Evolutionary conservation across 2,888 invertebrate genomes (phyloP).

Genomic region (Bedellia somnulentella): DNA sequence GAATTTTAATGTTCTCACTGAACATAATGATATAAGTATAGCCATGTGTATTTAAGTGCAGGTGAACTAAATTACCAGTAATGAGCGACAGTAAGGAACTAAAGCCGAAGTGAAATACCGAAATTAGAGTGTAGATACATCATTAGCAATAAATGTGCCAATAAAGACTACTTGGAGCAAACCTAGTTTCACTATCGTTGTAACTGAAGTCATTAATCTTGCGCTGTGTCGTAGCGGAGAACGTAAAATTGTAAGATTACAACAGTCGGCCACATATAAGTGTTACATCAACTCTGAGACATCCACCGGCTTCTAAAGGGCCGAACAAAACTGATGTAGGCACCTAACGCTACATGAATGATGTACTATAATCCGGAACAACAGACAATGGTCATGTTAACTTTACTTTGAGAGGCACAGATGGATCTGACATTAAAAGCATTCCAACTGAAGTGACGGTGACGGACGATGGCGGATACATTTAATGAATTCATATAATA

Average conservation of each 20-base stretch:
- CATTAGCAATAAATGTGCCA: slow-evolving; percentile 53
- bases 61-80: too few relatives aligned
- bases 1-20: slow-evolving; percentile 3
- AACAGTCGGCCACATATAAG: slow-evolving; percentile 19
- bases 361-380: slow-evolving; percentile 30
- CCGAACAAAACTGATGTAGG: slow-evolving; percentile 1
- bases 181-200: slow-evolving; percentile 23
- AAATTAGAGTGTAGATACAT: too few relatives aligned
- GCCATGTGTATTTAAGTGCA: too few relatives aligned
- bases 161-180: slow-evolving; percentile 27
- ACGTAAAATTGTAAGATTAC: slow-evolving; percentile 44
- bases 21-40: too few relatives aligned
- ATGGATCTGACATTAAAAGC: slow-evolving; percentile 21
- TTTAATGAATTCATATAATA: too few relatives aligned
- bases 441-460: slow-evolving; percentile 19
- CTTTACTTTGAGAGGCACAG: slow-evolving; percentile 23
- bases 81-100: too few relatives aligned
- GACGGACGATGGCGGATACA: slow-evolving; percentile 6
- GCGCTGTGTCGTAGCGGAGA: slow-evolving; percentile 25
- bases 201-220: slow-evolving; percentile 37
- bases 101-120: too few relatives aligned
- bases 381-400: slow-evolving; percentile 32
- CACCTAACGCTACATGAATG: slow-evolving; percentile 15
- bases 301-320: slow-evolving; percentile 2
- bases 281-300: slow-evolving; percentile 27